These are phyloP conservation scores for Chaunax sp. DNA, from an alignment of 2,797 vertebrate genomes.

Conservation along the genomic window DNA sequence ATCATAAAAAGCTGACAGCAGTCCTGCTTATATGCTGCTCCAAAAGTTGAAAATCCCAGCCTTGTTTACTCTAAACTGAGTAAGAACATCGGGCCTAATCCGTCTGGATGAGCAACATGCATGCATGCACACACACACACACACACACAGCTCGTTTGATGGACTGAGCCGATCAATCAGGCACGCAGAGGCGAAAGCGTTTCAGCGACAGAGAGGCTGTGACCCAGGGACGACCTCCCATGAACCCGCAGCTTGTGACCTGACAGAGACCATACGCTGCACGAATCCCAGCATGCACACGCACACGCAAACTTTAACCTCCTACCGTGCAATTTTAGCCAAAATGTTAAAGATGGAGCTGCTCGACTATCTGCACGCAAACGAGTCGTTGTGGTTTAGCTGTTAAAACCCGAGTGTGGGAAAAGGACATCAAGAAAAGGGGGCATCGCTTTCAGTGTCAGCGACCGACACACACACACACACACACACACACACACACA, in stretches of 20 bases:
- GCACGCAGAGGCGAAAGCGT: conserved; percentile 47
- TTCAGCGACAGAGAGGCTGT: conserved; percentile 55
- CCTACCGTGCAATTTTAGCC: conserved; percentile 18
- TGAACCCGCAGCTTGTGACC: conserved; percentile 54
- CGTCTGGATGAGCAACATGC: conserved; percentile 22
- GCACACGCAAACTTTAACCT: conserved; percentile 5
- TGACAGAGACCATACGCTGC: conserved; percentile 46
- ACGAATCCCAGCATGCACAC: conserved; percentile 17
- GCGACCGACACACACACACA: conserved; percentile 32
- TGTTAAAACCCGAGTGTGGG: conserved; percentile 56
- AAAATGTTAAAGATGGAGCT: conserved; percentile 11
- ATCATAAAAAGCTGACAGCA: conserved; percentile 4
- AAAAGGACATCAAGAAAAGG: conserved; percentile 54
- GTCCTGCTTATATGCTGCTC: conserved; percentile 1
- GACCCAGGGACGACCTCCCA: conserved; percentile 65
- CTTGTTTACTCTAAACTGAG: conserved; percentile 25
- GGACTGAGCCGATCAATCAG: conserved; percentile 58
- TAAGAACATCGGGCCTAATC: conserved; percentile 50
- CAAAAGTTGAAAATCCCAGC: conserved; percentile 19
- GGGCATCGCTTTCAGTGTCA: conserved; percentile 46
- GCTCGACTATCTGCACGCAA: conserved; percentile 31
- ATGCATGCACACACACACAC: conserved; percentile 2
- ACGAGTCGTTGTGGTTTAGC: conserved; percentile 33
- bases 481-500: conserved; percentile 19
- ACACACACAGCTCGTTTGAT: conserved; percentile 38